Percentiles rank a stretch among this genome's conserved stretches.
Evolutionary conservation across 2,888 invertebrate genomes (phyloP).

Genomic region (Caenorhabditis uteleia): DNA sequence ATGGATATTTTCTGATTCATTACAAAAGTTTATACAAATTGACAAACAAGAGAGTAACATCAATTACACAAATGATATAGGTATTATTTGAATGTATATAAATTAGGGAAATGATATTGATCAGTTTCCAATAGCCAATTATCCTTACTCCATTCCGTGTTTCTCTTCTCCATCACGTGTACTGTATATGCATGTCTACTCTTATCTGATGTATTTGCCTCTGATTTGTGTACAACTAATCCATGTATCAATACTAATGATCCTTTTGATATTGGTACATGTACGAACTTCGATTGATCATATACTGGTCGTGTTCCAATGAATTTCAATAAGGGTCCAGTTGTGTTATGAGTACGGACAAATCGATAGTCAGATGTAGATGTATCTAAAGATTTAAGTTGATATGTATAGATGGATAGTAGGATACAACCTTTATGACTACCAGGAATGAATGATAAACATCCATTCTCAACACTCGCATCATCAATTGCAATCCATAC

Average conservation of each 20-base stretch:
- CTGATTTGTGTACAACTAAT: slow-evolving; percentile 89
- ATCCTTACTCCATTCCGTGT: slow-evolving; percentile 79
- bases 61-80: slow-evolving; percentile 4
- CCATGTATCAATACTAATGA: slow-evolving; percentile 88
- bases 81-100: slow-evolving; percentile 34
- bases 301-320: slow-evolving; percentile 60
- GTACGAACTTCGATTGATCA: slow-evolving; percentile 79
- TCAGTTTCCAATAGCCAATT: slow-evolving; percentile 71
- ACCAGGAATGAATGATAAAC: slow-evolving; percentile 87
- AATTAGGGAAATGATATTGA: slow-evolving; percentile 55
- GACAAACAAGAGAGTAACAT: slow-evolving; percentile 8
- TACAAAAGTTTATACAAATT: slow-evolving; percentile 15
- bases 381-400: slow-evolving; percentile 26
- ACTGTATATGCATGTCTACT: slow-evolving; percentile 95
- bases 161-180: slow-evolving; percentile 84
- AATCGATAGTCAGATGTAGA: slow-evolving; percentile 58
- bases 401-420: background rate
- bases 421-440: slow-evolving; percentile 80
- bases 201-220: slow-evolving; percentile 81
- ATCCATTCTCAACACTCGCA: slow-evolving; percentile 89
- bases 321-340: slow-evolving; percentile 59
- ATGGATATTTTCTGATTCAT: slow-evolving; percentile 28
- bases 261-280: slow-evolving; percentile 81
- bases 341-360: slow-evolving; percentile 52
- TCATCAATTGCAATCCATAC: slow-evolving; percentile 97